A percentile compares a stretch with the other conserved stretches of the same genome.
These are phyloP conservation scores for Thelaira solivaga DNA, from an alignment of 2,888 invertebrate species.

Conservation along the genomic window DNA sequence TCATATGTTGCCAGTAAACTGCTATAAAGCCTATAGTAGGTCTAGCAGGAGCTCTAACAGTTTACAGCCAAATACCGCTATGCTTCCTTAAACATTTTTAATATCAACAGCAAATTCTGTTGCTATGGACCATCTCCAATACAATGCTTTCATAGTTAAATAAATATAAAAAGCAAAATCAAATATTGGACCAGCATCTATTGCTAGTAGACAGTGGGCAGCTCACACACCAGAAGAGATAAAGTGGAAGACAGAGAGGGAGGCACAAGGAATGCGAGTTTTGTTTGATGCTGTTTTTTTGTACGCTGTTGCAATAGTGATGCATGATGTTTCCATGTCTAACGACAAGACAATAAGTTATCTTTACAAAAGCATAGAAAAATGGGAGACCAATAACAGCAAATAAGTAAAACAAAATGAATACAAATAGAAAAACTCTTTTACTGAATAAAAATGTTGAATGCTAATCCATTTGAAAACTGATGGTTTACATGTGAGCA, in stretches of 20 bases:
- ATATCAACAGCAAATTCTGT: no score
- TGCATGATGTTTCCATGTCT: conserved; percentile 44
- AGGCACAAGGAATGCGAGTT: not conserved
- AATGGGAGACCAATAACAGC: conserved; percentile 1
- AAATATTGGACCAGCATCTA: conserved; percentile 27
- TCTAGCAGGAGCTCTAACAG: no score
- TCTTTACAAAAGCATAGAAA: conserved; percentile 37
- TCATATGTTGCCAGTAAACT: no score
- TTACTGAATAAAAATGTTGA: not conserved
- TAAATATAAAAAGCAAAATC: not conserved
- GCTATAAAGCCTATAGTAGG: no score
- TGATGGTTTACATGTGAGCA: conserved; percentile 19
- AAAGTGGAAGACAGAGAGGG: not conserved
- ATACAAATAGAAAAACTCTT: not conserved
- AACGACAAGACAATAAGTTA: conserved; percentile 56
- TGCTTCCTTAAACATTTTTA: no score
- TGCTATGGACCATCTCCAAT: not conserved
- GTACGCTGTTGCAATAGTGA: conserved; percentile 40
- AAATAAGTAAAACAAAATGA: not conserved
- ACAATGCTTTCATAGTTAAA: not conserved
- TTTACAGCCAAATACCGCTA: no score
- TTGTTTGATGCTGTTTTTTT: not conserved
- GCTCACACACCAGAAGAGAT: no score
- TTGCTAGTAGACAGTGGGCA: conserved; percentile 21
- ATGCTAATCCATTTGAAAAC: conserved; percentile 21